Percentiles rank a stretch among this genome's conserved stretches.
phyloP scores from a whole-genome alignment of 2,113 vertebrate species.

The Triplophysa rosa region DNA sequence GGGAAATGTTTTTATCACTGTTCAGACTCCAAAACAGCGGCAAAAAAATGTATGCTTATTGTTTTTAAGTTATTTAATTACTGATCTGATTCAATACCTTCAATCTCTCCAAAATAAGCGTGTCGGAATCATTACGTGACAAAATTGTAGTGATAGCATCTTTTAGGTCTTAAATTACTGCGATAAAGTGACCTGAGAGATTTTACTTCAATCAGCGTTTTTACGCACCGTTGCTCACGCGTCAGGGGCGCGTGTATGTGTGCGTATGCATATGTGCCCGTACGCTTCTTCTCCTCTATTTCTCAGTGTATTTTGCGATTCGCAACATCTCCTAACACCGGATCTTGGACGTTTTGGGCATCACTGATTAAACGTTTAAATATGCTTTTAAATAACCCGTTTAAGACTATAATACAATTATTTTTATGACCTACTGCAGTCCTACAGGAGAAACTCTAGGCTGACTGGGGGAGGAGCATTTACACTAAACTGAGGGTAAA shows the following conservation, averaged over 20 bases:
- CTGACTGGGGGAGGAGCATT: slow-evolving; percentile 17
- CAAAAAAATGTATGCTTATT: too few relatives aligned
- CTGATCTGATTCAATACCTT: too few relatives aligned
- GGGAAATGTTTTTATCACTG: too few relatives aligned
- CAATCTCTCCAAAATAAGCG: not conserved
- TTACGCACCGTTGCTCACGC: not conserved
- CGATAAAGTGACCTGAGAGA: not conserved
- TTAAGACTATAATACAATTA: not conserved
- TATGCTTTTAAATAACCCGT: not conserved
- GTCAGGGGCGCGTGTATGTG: not conserved
- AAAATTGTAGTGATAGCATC: not conserved
- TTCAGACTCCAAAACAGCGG: too few relatives aligned
- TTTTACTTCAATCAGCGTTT: slow-evolving; percentile 11
- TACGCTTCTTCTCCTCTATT: not conserved
- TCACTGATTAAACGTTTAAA: not conserved
- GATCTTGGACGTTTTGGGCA: not conserved
- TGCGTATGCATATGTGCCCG: not conserved
- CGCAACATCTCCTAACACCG: not conserved
- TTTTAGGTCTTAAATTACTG: not conserved
- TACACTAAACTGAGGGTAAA: not conserved
- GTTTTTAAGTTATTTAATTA: too few relatives aligned
- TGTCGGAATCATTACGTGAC: not conserved
- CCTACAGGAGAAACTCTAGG: not conserved
- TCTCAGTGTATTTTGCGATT: not conserved
- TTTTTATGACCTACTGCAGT: not conserved